Base-by-base conservation (phyloP, 2,113 vertebrate species). In the Otis tarda region DNA sequence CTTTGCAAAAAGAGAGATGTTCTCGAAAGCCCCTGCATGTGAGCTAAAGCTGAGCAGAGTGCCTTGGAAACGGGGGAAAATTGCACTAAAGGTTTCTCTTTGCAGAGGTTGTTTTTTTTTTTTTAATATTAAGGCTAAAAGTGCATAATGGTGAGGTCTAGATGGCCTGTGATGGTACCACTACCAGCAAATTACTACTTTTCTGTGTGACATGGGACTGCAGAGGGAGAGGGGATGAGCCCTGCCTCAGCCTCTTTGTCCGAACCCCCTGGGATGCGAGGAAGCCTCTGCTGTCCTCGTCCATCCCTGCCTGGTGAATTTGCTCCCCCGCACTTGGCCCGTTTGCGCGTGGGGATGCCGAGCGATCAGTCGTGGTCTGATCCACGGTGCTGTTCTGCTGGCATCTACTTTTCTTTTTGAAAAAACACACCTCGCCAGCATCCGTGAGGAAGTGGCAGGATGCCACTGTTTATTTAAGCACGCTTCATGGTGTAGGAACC, bases 301-400 rank as follows among this genome's bases (percentile, higher is more conserved):
- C 59, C 59, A 23, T 57, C n/a, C 33, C 20, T 19, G 22, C 43
- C 33, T 27, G 43, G 49, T 27, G 41, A 65, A 56, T 7, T 41
- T n/a, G 47, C 21, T 68, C 30, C 31, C 76, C 12, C 2, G 35
- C n/a, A 8, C 57, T 68, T 33, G 4, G 70, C 43, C 39, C 1
- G 1, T 75, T 71, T 45, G 55, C n/a, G 9, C 0, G 0, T 7
- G 23, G 53, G 49, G 41, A 1, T 25, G 33, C 9, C 0, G 4
- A 52, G 30, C 52, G 28, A 4, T 83, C 39, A 25, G 75, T 64
- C 43, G 3, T 30, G 7, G 31, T 21, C 70, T 53, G 56, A 19
- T 52, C 45, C 8, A 0, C 22, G 30, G 20, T 1, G 2, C 53
- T 37, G 9, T 28, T 43, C 27, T 45, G 31, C 56, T 84, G 56